Evolutionary conservation across 2,113 vertebrate genomes (phyloP).

Genomic region (Lagenorhynchus albirostris): DNA sequence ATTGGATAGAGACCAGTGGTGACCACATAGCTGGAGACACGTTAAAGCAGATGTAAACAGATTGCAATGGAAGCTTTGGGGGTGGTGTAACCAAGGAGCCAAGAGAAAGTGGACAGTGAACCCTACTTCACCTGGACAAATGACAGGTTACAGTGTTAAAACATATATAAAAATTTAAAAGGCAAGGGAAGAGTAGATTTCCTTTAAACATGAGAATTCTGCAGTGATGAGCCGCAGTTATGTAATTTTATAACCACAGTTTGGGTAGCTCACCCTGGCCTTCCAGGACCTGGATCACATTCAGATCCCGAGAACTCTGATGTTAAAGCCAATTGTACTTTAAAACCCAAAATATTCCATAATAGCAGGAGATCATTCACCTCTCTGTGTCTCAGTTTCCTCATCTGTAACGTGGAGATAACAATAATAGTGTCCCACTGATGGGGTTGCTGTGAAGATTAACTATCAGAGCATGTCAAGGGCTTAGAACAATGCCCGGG

Average conservation of each 20-base stretch:
- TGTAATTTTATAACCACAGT: background rate
- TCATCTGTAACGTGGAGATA: background rate
- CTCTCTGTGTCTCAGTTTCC: background rate
- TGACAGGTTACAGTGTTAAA: background rate
- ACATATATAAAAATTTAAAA: background rate
- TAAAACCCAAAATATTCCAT: background rate
- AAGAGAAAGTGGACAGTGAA: background rate
- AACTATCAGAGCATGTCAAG: background rate
- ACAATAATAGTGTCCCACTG: background rate
- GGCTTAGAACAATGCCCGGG: background rate
- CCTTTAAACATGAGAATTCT: background rate
- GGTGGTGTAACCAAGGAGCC: background rate
- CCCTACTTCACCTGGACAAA: background rate
- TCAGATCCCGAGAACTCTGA: background rate
- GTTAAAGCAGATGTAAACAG: background rate
- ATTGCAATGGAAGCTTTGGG: background rate
- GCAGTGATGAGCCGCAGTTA: background rate
- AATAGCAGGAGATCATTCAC: background rate
- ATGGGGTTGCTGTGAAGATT: background rate
- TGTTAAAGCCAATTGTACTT: background rate
- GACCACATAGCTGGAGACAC: background rate
- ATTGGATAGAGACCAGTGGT: background rate
- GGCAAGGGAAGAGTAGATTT: background rate
- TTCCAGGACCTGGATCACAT: background rate
- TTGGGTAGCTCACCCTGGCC: background rate